Evolutionary conservation across 30 jellyfish, hydroid and myxozoan genomes (phyloP).

Genomic region (Haliclystus octoradiatus): DNA sequence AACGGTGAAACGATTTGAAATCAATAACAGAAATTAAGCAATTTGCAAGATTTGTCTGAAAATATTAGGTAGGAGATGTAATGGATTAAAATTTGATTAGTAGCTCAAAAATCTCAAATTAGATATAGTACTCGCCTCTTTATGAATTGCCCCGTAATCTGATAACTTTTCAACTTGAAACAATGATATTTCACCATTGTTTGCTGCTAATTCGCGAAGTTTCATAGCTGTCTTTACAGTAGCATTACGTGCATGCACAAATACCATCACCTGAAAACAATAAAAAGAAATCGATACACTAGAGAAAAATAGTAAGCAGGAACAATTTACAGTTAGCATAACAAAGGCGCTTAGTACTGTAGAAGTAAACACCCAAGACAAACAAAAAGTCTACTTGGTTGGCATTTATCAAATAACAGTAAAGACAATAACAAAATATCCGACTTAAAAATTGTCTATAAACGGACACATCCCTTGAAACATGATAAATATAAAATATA

Average conservation of each 20-base stretch:
- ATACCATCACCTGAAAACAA: conserved; percentile 78
- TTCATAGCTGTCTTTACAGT: conserved; percentile 91
- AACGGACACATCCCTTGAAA: too few species aligned
- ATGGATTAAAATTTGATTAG: too few species aligned
- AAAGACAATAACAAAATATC: too few species aligned
- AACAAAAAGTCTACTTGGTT: too few species aligned
- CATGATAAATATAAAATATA: too few species aligned
- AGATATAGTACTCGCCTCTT: conserved; percentile 35
- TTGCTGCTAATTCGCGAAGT: conserved; percentile 70
- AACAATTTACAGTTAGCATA: too few species aligned
- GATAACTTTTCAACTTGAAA: conserved; percentile 81
- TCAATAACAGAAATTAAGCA: background rate
- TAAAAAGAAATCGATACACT: too few species aligned
- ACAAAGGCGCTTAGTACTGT: too few species aligned
- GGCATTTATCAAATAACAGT: background rate
- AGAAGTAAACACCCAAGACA: too few species aligned
- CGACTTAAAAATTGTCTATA: too few species aligned
- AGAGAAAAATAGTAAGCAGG: background rate
- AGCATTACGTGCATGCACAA: conserved; percentile 98
- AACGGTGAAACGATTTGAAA: too few species aligned
- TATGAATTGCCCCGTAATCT: conserved; percentile 49
- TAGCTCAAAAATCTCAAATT: too few species aligned
- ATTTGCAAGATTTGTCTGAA: background rate
- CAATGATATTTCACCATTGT: conserved; percentile 50
- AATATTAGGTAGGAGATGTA: background rate